Base-by-base conservation (phyloP, 1,140 invertebrate genomes). In the Plectrocnemia conspersa region DNA sequence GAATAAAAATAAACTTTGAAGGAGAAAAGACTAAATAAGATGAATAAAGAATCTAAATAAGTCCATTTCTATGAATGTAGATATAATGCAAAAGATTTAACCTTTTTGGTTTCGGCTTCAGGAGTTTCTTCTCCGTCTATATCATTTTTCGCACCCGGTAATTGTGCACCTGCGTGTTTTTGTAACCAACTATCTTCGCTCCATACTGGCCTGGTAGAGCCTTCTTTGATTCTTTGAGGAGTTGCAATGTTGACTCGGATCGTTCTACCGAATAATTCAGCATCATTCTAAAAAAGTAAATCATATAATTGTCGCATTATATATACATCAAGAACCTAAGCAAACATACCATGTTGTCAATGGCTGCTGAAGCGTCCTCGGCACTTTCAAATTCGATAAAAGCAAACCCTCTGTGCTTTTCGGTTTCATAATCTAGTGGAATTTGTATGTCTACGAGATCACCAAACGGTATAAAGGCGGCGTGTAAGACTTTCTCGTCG, bases 401-500 rank as follows among this genome's bases (percentile, higher is more conserved):
- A 1, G 93, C 93, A 78, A 98, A 98, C 33, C 95, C 95, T 70
- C 94, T 79, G 67, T 98, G 94, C 66, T 96, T 96, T 70, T 97
- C 92, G 52, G 87, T 92, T 73, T 98, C 93, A 80, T 98, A 99
- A 78, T 99, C 96, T 18, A 99, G 74, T 23, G 97, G 97, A 68
- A 99, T 95, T 75, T 98, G 93, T 21, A 99, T 87, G 72, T 98
- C 95, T 25, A 94, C 82, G 42, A 99, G 87, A 69, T 99, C 97
- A 10, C 97, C 97, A 75, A 99, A 99, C 11, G 96, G 93, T 63
- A 98, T 92, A 67, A 99, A 99, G 0, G 95, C 96, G 56, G 93
- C 91, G 70, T 93, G 89, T 2, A 99, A 74, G 54, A 96, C 82
- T 75, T 98, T 94, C 64, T 98, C 93, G 65, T 95, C 93, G 0